phyloP scores from a whole-genome alignment of 2,113 vertebrate genomes.

The Crotalus tigris region DNA sequence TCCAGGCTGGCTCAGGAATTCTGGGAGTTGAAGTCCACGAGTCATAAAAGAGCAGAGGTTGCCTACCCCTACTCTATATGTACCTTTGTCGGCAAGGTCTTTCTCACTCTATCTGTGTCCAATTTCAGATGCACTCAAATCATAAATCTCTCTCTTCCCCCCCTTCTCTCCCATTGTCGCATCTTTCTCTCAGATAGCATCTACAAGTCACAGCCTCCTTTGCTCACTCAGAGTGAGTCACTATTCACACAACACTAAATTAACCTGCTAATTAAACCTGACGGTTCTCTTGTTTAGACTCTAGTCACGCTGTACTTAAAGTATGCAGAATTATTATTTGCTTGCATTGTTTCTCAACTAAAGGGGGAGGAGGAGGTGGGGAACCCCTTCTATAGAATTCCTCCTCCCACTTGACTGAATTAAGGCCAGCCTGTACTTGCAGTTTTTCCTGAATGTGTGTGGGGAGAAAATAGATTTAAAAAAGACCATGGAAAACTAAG shows the following conservation, averaged over 20 bases:
- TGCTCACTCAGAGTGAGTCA: constrained; percentile 44
- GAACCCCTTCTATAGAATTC: background rate
- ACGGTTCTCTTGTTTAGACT: constrained; percentile 41
- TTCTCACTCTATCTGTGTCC: background rate
- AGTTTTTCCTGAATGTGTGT: background rate
- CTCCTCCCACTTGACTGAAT: constrained; percentile 26
- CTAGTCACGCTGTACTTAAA: constrained; percentile 54
- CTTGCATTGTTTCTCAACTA: constrained; percentile 29
- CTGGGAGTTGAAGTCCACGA: no score
- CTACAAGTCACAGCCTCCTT: constrained; percentile 13
- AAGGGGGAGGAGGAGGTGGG: background rate
- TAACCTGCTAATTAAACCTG: constrained; percentile 59
- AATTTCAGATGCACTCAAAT: background rate
- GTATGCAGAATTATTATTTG: constrained; percentile 44
- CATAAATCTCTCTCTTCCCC: background rate
- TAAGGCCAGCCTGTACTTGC: constrained; percentile 33
- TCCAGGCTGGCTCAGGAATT: no score
- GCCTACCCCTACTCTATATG: no score
- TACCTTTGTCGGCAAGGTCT: background rate
- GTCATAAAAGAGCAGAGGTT: no score
- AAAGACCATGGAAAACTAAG: constrained; percentile 21
- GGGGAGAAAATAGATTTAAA: background rate
- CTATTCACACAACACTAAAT: constrained; percentile 52
- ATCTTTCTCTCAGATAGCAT: background rate
- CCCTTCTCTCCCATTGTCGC: background rate